Conservation (phyloP, 2,888 invertebrate species). For the Xylocampa areola region DNA sequence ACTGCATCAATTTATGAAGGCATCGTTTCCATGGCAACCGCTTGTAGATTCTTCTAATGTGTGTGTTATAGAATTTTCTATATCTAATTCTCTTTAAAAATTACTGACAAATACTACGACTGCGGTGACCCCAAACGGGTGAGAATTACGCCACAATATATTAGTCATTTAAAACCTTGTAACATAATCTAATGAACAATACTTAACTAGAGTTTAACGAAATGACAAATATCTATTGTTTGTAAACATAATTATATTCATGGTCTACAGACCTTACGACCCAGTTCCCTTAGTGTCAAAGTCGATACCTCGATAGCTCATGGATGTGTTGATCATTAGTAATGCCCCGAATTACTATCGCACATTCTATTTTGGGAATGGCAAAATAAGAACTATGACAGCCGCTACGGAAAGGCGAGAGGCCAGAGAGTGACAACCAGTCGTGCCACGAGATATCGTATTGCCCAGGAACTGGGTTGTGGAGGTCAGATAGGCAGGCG, state of each 20-base stretch:
- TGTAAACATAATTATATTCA: conserved; percentile 23
- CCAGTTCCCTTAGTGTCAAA: conserved; percentile 29
- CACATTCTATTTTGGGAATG: background rate
- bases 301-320: conserved; percentile 31
- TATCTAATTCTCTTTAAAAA: no score
- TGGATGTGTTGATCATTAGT: conserved; percentile 23
- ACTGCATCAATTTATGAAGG: conserved; percentile 8
- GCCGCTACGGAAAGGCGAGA: no score
- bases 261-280: background rate
- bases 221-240: conserved; percentile 14
- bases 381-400: no score
- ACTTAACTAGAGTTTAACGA: background rate
- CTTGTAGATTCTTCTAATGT: no score
- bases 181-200: background rate
- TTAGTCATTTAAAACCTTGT: background rate
- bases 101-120: no score
- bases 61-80: no score
- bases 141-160: no score
- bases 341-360: conserved; percentile 13
- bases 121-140: no score
- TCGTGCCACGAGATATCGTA: no score
- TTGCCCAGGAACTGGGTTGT: no score
- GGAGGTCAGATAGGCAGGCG: no score
- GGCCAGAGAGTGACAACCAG: no score
- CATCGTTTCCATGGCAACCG: conserved; percentile 13